A percentile compares a stretch with the other conserved stretches of the same genome.
These are phyloP conservation scores for Scaptomyza flava DNA, from an alignment of 2,888 invertebrate species.

Conservation along the genomic window DNA sequence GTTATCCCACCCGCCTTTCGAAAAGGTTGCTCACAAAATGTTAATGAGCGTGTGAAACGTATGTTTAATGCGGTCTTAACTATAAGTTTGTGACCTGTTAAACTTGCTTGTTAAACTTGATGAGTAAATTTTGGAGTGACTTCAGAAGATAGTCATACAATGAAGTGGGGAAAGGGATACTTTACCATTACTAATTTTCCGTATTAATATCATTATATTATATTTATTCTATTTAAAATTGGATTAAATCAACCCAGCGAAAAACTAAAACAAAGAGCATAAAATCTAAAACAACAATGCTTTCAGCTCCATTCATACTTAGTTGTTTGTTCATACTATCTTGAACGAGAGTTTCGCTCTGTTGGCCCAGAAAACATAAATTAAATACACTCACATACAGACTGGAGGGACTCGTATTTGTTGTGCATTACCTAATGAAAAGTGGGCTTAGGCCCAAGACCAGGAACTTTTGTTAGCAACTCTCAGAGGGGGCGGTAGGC, in stretches of 20 bases:
- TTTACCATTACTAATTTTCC: too few species aligned
- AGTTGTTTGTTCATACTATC: constrained; percentile 31
- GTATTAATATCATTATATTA: not conserved
- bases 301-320: not conserved
- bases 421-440: constrained; percentile 81
- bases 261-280: not conserved
- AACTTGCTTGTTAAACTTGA: constrained; percentile 10
- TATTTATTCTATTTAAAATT: not conserved
- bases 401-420: constrained; percentile 51
- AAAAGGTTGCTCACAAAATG: constrained; percentile 23
- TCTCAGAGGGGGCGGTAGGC: constrained; percentile 16
- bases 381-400: constrained; percentile 60
- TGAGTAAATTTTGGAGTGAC: not conserved
- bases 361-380: constrained; percentile 58
- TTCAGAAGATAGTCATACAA: not conserved
- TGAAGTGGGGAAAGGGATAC: too few species aligned
- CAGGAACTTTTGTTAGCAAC: constrained; percentile 19
- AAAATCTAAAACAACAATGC: not conserved
- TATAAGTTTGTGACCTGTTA: constrained; percentile 10
- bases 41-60: constrained; percentile 48
- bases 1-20: not conserved
- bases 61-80: constrained; percentile 30
- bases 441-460: constrained; percentile 44
- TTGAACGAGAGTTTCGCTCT: constrained; percentile 20
- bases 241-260: not conserved